phyloP scores from a whole-genome alignment of 2,888 invertebrate species.

The Gastrophysa polygoni region DNA sequence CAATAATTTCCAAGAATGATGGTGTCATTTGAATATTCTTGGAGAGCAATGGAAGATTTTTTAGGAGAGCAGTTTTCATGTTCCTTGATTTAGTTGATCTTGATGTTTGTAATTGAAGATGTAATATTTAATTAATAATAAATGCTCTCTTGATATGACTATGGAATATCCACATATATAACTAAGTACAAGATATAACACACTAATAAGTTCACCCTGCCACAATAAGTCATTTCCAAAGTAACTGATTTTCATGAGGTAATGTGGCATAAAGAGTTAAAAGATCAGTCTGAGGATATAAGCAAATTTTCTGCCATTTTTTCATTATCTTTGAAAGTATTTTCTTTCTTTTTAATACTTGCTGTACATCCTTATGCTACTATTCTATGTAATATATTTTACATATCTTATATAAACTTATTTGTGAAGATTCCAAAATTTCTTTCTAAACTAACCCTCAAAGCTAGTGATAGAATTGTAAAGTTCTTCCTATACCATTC shows the following conservation, averaged over 20 bases:
- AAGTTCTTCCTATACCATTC: slow-evolving; percentile 85
- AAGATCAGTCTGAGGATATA: too few species aligned
- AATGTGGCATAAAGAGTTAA: too few species aligned
- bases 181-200: too few species aligned
- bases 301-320: too few species aligned
- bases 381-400: neutral
- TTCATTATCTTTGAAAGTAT: too few species aligned
- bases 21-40: slow-evolving; percentile 10
- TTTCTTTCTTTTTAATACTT: neutral
- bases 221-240: too few species aligned
- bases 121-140: slow-evolving; percentile 1
- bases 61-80: neutral
- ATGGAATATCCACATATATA: too few species aligned
- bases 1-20: slow-evolving; percentile 7
- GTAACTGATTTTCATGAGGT: too few species aligned
- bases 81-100: neutral
- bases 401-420: slow-evolving; percentile 14
- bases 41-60: slow-evolving; percentile 7
- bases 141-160: neutral
- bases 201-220: too few species aligned
- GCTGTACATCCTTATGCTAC: neutral
- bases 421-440: neutral
- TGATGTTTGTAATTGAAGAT: slow-evolving; percentile 6
- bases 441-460: slow-evolving; percentile 64
- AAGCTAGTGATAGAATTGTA: slow-evolving; percentile 66